These are phyloP conservation scores for Sapajus apella DNA, from an alignment of 2,113 vertebrate species.

Conservation along the genomic window DNA sequence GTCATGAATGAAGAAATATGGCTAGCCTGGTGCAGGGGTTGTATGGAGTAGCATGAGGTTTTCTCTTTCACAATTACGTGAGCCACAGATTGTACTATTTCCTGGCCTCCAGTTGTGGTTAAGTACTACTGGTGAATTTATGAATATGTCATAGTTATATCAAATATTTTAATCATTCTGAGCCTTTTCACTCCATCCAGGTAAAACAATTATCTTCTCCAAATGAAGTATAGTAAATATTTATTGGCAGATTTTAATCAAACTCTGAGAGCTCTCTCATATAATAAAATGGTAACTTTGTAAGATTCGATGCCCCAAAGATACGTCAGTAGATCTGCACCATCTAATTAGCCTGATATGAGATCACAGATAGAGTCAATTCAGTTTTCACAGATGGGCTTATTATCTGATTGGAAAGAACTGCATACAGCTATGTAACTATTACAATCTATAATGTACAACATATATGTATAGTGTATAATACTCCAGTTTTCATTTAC, in stretches of 20 bases:
- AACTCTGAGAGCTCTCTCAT: not conserved
- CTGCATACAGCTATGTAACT: not conserved
- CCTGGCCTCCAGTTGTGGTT: too few species aligned
- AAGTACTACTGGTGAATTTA: not conserved
- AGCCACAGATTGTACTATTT: not conserved
- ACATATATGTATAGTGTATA: not conserved
- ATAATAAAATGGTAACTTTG: not conserved
- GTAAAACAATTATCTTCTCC: not conserved
- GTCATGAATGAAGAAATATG: not conserved
- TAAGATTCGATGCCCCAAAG: slow-evolving; percentile 3
- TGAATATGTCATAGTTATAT: not conserved
- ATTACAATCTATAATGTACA: not conserved
- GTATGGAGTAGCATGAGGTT: not conserved
- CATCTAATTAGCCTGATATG: slow-evolving; percentile 60
- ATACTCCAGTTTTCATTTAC: not conserved
- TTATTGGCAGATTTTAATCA: slow-evolving; percentile 13
- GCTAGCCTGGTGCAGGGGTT: accelerated
- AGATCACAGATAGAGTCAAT: not conserved
- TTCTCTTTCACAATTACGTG: not conserved
- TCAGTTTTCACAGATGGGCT: slow-evolving; percentile 51
- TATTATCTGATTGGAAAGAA: not conserved
- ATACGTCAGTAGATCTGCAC: slow-evolving; percentile 67
- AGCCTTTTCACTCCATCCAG: not conserved
- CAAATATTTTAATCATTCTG: not conserved
- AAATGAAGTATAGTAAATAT: not conserved